Base-by-base conservation (phyloP, 2,888 invertebrate species). In the Halocaridina rubra region DNA sequence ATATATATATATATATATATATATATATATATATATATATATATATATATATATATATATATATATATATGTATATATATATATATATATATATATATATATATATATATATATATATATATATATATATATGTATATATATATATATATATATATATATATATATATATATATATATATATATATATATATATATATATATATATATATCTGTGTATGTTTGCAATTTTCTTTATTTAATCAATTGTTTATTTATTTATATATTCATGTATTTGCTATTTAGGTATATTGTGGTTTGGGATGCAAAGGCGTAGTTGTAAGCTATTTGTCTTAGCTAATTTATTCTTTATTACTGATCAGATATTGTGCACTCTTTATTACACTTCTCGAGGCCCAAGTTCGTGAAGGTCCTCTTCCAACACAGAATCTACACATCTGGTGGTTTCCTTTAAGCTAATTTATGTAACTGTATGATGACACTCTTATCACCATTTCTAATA, bases 41-140 rank as follows among this genome's bases (percentile, higher is more conserved):
- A 72, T 72, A 72, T 72, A 72, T 32, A 72, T 72, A 72, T 72
- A 72, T 32, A 72, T 72, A 72, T 72, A 72, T 72, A 72, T 32
- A 72, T 72, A 72, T 72, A 72, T 72, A 72, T 72, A 32, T 32
- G 19, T 72, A 72, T 72, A 39, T 32, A 3, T 39, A 74, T 39
- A 16, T 39, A 39, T 22, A 39, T 67, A 67, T 67, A 24, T 24
- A 24, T 67, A 24, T 22, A 24, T 67, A 22, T 67, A 67, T 67
- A 67, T 39, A 39, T 39, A 39, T 39, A 13, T 39, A 39, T 39
- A 39, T 39, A 39, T 39, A 39, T 39, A 39, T 39, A 39, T 39
- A 13, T 39, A 39, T 39, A 39, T 39, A 39, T 39, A 39, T 39
- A 39, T 39, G 13, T 39, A 39, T 39, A 39, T 39, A 39, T 39